Conservation (phyloP, 2,797 vertebrate genomes). For the Threskiornis aethiopicus region DNA sequence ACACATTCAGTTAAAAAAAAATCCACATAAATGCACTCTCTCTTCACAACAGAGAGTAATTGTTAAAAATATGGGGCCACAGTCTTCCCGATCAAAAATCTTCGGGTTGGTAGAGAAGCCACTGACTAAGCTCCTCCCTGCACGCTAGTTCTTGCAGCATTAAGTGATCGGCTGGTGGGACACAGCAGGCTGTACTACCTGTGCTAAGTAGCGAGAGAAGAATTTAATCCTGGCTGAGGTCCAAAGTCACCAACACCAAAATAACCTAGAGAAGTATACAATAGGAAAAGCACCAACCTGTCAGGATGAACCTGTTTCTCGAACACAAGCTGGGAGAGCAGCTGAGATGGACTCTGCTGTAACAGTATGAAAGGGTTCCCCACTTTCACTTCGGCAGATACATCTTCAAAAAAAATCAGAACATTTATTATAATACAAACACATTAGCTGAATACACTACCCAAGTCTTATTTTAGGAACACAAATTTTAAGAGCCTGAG, state of each 20-base stretch:
- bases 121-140: not conserved
- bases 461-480: not conserved
- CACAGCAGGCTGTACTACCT: not conserved
- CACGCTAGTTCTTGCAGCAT: not conserved
- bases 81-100: not conserved
- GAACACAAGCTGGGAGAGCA: constrained; percentile 90
- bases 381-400: constrained; percentile 80
- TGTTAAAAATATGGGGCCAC: not conserved
- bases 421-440: not conserved
- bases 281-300: constrained; percentile 80
- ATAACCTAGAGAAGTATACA: not conserved
- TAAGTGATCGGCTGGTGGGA: not conserved
- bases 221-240: not conserved
- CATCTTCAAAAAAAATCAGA: constrained; percentile 75
- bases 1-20: not conserved
- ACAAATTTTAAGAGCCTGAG: not conserved
- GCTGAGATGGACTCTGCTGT: constrained; percentile 87
- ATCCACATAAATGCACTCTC: not conserved
- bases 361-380: constrained; percentile 92
- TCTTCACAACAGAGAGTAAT: not conserved
- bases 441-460: not conserved
- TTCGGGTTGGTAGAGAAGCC: not conserved
- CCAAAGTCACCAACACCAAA: not conserved
- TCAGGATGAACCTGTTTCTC: constrained; percentile 92
- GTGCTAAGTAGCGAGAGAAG: not conserved